Evolutionary conservation across 2,888 invertebrate species (phyloP), one percentile per base, ranked within the genome.

Genomic region (Eristalinus sepulchralis): DNA sequence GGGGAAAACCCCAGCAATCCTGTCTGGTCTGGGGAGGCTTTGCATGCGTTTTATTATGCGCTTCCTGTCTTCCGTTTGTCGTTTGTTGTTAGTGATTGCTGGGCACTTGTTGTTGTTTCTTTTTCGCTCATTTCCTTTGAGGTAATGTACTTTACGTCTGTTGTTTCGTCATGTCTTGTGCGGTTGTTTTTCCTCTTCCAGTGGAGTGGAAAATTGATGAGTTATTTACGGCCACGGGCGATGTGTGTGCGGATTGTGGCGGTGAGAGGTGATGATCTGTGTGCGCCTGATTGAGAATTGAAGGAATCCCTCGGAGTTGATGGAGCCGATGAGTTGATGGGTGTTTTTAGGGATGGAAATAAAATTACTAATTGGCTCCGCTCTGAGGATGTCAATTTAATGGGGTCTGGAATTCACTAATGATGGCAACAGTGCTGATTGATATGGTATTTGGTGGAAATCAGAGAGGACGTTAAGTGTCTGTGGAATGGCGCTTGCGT

Each of bases 201-300:
- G 59, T 78, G 77, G 81, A 85, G 81, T 85, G 81, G 81, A 73
- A 85, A 73, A 81, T 85, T 81, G 64, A 81, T 81, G 85, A 85
- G 81, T 77, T 77, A 68, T 77, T 78, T 77, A 66, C 20, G 72
- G 62, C 34, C 20, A 36, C 31, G 75, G 66, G 57, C 11, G 57
- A 24, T 24, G 10, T 10, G 47, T 47, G 47, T 47, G 47, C 9
- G 47, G 5, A 2, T 27, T 17, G 47, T 8, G 57, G 47, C 1
- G 57, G 24, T 27, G 57, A 24, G 63, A 33, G 80, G 66, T 76
- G 66, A 62, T 47, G 67, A 67, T 68, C 76, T 59, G n/a, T 55
- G 71, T 59, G n/a, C 39, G 71, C 6, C 68, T 62, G 71, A 77
- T 77, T 68, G 31, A 27, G 27, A 64, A 47, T 57, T 13, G 24